Evolutionary conservation across 2,797 vertebrate genomes (phyloP).

Genomic region (Remorina albescens): DNA sequence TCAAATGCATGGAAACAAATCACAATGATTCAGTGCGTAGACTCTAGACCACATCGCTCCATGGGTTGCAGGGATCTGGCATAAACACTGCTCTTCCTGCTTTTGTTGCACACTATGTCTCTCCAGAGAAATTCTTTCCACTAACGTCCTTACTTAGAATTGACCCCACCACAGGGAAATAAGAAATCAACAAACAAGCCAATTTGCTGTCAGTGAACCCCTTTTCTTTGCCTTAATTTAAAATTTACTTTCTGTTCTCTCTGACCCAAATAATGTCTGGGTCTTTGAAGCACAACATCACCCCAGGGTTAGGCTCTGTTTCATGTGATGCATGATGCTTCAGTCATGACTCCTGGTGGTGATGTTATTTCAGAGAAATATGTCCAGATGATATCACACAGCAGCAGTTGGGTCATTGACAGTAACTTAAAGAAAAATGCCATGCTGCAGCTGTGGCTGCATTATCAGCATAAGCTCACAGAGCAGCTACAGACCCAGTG

Average conservation of each 20-base stretch:
- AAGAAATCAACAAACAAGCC: background rate
- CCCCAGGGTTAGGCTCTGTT: background rate
- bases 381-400: constrained; percentile 45
- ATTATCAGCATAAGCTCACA: constrained; percentile 17
- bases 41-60: background rate
- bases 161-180: background rate
- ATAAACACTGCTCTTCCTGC: constrained; percentile 68
- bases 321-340: constrained; percentile 42
- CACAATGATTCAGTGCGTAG: background rate
- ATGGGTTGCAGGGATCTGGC: background rate
- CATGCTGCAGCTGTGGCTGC: constrained; percentile 2
- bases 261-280: constrained; percentile 30
- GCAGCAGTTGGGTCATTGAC: constrained; percentile 39
- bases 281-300: background rate
- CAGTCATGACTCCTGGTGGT: constrained; percentile 23
- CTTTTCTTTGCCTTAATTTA: background rate
- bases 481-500: constrained; percentile 5
- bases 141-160: background rate
- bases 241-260: constrained; percentile 10
- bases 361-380: constrained; percentile 57
- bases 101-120: constrained; percentile 60
- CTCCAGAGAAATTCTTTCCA: constrained; percentile 15
- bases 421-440: constrained; percentile 12
- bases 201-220: constrained; percentile 1
- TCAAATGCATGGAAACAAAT: background rate